A percentile compares a stretch with the other conserved stretches of the same genome.
Evolutionary conservation across 37 sponge, comb jelly and placozoan species (phyloP).

Genomic region (Spongilla lacustris): DNA sequence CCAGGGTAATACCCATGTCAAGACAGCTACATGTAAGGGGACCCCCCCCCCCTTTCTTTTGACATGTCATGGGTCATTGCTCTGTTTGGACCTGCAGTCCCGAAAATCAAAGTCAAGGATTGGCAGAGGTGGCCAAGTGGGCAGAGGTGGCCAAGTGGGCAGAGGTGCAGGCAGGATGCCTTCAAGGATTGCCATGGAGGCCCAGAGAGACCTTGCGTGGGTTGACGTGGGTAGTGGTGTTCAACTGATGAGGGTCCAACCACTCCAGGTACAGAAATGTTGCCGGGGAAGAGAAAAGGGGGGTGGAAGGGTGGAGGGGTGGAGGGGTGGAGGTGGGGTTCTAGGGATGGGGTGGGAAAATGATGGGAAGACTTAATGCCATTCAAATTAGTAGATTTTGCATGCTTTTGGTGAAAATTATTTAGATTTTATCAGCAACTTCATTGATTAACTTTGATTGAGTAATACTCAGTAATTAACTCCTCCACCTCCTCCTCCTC

Average conservation of each 20-base stretch:
- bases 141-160: conserved; percentile 27
- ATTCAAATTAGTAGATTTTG: too few species aligned
- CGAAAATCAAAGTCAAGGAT: not conserved
- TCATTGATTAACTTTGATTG: too few species aligned
- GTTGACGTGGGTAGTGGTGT: conserved; percentile 28
- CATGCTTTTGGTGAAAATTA: too few species aligned
- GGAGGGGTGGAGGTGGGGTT: not conserved
- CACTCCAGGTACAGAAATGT: not conserved
- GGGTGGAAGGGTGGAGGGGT: not conserved
- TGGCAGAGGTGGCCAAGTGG: too few species aligned
- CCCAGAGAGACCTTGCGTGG: conserved; percentile 39
- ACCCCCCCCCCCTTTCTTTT: too few species aligned
- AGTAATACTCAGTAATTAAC: too few species aligned
- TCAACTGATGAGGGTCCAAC: conserved; percentile 34
- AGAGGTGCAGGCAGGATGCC: conserved; percentile 20
- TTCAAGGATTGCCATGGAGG: not conserved
- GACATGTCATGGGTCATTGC: too few species aligned
- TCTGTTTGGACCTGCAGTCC: not conserved
- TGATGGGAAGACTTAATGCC: too few species aligned
- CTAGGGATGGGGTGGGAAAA: too few species aligned
- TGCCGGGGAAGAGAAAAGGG: not conserved
- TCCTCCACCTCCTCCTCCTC: too few species aligned
- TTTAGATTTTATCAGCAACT: too few species aligned
- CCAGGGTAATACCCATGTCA: not conserved
- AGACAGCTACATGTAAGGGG: not conserved